A percentile compares a stretch with the other conserved stretches of the same genome.
Conservation (phyloP, 2,113 vertebrate genomes). For the Microcebus ravelobensis region DNA sequence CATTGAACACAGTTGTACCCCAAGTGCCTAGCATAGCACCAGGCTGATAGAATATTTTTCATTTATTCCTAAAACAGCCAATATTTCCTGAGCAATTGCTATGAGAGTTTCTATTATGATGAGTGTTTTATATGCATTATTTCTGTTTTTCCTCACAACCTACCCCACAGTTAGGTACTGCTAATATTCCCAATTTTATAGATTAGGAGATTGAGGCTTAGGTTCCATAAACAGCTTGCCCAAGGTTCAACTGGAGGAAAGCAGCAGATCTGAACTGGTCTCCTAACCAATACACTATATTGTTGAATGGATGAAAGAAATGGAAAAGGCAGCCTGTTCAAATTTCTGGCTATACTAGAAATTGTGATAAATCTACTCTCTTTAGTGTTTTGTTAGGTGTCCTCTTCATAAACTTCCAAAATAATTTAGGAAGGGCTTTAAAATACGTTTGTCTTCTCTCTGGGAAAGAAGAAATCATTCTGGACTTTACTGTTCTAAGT, state of each 20-base stretch:
- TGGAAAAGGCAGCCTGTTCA: neutral
- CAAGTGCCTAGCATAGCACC: neutral
- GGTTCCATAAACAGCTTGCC: neutral
- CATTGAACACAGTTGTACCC: neutral
- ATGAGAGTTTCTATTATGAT: neutral
- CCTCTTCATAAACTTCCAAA: constrained; percentile 7
- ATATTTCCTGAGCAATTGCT: neutral
- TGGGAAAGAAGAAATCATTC: neutral
- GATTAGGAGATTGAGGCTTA: neutral
- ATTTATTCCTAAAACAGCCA: neutral
- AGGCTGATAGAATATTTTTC: neutral
- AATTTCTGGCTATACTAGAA: neutral
- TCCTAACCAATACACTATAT: neutral
- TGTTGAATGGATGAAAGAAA: neutral
- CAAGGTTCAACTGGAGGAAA: neutral
- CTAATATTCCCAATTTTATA: neutral
- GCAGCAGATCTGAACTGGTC: neutral
- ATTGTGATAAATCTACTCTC: neutral
- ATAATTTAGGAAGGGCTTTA: neutral
- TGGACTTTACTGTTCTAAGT: constrained; percentile 26
- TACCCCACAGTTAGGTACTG: neutral
- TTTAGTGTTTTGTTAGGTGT: neutral
- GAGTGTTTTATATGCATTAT: neutral
- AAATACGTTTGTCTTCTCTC: neutral
- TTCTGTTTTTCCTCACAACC: neutral